A percentile compares a stretch with the other conserved stretches of the same genome.
Evolutionary conservation across 2,888 invertebrate species (phyloP).

Genomic region (Apotomis capreana): DNA sequence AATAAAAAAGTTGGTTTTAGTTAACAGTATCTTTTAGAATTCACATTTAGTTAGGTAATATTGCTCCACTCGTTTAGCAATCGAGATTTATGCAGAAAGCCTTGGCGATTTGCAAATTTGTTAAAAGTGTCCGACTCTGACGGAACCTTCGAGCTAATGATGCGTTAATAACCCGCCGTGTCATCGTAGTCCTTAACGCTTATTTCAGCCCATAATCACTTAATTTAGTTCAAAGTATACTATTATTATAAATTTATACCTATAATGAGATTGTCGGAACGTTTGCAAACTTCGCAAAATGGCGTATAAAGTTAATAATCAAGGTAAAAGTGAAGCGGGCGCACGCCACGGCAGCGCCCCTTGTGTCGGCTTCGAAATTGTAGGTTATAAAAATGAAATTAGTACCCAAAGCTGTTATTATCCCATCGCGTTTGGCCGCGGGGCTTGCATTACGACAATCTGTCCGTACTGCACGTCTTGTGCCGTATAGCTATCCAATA

Average conservation of each 20-base stretch:
- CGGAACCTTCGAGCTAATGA: conserved; percentile 64
- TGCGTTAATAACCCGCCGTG: conserved; percentile 70
- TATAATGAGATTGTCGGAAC: conserved; percentile 78
- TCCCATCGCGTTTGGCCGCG: conserved; percentile 83
- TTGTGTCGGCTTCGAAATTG: conserved; percentile 84
- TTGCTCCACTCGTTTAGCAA: conserved; percentile 46
- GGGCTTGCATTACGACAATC: conserved; percentile 84
- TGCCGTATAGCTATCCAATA: conserved; percentile 83
- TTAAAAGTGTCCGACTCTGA: conserved; percentile 50
- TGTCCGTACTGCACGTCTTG: conserved; percentile 84
- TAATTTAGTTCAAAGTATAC: conserved; percentile 76
- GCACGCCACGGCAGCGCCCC: conserved; percentile 82
- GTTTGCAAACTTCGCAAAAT: conserved; percentile 82
- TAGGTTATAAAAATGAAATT: conserved; percentile 84
- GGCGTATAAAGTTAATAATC: conserved; percentile 83
- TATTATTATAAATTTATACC: conserved; percentile 80
- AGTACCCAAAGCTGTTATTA: conserved; percentile 83
- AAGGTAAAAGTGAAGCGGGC: conserved; percentile 77
- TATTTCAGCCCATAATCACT: conserved; percentile 79
- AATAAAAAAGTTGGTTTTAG: conserved; percentile 1
- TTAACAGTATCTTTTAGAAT: conserved; percentile 10
- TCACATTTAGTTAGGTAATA: conserved; percentile 18
- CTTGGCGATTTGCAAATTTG: conserved; percentile 56
- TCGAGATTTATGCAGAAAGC: conserved; percentile 50
- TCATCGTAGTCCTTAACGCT: conserved; percentile 77